Percentiles rank a stretch among this genome's conserved stretches.
phyloP scores from a whole-genome alignment of 2,797 vertebrate species.

The Sebastes itinus region DNA sequence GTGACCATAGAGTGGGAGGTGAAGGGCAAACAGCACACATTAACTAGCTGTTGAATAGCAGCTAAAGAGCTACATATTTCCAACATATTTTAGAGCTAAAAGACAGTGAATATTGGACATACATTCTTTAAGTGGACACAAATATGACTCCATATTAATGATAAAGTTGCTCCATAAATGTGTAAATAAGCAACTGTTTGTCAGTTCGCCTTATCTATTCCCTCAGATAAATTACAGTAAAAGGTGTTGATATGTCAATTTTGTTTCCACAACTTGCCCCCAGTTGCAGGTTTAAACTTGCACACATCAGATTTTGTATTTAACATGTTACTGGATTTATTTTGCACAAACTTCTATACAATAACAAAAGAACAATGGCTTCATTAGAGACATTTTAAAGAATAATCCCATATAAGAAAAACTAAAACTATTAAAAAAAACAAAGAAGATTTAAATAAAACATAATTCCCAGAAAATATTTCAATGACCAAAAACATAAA shows the following conservation, averaged over 20 bases:
- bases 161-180: background rate
- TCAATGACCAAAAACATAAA: background rate
- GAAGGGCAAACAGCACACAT: background rate
- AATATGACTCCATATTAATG: background rate
- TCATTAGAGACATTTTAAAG: background rate
- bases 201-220: background rate
- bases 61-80: background rate
- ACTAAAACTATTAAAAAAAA: background rate
- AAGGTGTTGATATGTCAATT: background rate
- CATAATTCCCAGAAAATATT: background rate
- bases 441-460: background rate
- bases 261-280: background rate
- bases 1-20: background rate
- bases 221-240: background rate
- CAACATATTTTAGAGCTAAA: background rate
- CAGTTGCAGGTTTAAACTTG: background rate
- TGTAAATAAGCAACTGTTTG: background rate
- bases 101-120: background rate
- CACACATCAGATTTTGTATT: background rate
- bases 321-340: background rate
- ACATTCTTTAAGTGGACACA: background rate
- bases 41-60: background rate
- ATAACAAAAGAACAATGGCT: background rate
- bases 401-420: background rate
- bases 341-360: background rate